Conservation (phyloP, 2,113 vertebrate species). For the Baryphthengus martii region DNA sequence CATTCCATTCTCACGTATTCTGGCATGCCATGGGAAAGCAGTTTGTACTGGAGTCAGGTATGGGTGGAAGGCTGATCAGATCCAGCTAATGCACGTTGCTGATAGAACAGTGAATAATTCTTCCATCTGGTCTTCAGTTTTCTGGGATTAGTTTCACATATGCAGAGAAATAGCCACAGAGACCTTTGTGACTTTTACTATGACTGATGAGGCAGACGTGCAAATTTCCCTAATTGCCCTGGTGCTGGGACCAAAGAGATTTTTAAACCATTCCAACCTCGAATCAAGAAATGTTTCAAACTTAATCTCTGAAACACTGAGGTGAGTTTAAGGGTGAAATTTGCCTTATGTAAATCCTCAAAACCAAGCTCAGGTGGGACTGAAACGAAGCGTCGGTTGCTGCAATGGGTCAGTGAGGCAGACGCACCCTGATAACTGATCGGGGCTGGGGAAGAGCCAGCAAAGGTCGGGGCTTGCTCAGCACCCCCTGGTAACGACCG, state of each 20-base stretch:
- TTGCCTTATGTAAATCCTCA: not conserved
- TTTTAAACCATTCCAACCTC: not conserved
- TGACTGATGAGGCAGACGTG: not conserved
- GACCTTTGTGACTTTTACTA: not conserved
- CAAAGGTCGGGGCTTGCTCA: too few relatives aligned
- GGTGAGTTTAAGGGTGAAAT: slow-evolving; percentile 6
- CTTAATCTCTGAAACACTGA: not conserved
- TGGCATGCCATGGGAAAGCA: not conserved
- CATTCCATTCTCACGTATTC: fast-evolving
- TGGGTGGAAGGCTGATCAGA: not conserved
- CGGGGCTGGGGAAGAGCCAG: too few relatives aligned
- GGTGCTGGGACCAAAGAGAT: not conserved
- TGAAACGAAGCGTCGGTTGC: not conserved
- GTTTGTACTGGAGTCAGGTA: not conserved
- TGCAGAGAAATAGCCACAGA: not conserved
- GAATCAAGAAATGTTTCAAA: not conserved
- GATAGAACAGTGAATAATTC: not conserved
- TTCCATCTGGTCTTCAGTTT: not conserved
- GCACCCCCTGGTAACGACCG: too few relatives aligned
- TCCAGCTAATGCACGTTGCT: not conserved
- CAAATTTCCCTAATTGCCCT: not conserved
- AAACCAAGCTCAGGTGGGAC: not conserved
- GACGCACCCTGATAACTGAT: not conserved
- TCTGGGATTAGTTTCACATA: not conserved
- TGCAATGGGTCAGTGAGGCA: not conserved